Conservation (phyloP, 1,140 invertebrate species). For the Cotesia chilonis region DNA sequence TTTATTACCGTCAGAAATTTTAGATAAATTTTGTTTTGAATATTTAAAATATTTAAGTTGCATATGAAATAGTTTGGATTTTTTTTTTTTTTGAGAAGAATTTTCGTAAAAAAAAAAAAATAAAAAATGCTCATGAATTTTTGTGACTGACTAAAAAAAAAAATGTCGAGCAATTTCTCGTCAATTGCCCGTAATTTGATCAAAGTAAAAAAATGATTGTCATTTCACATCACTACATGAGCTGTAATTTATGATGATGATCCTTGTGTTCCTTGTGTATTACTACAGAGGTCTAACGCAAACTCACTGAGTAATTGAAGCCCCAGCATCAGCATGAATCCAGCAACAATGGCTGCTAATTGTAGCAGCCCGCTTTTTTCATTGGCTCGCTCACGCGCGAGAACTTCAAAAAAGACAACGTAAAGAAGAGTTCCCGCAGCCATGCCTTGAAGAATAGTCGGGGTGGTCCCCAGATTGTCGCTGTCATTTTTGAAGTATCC, state of each 20-base stretch:
- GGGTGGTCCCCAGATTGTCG: conserved; percentile 57
- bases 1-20: too few species aligned
- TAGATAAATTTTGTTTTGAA: too few species aligned
- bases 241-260: not conserved
- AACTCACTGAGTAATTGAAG: conserved; percentile 81
- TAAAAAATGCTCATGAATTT: too few species aligned
- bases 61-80: too few species aligned
- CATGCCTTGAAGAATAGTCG: conserved; percentile 78
- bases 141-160: too few species aligned
- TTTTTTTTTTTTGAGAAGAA: too few species aligned
- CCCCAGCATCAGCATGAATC: conserved; percentile 81
- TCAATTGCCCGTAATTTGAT: too few species aligned
- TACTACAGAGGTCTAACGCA: not conserved
- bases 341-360: conserved; percentile 74
- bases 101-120: too few species aligned
- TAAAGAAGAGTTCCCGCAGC: conserved; percentile 88
- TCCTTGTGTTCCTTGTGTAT: not conserved
- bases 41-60: too few species aligned
- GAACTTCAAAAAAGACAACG: conserved; percentile 91
- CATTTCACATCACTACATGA: not conserved
- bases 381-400: conserved; percentile 78
- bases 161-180: too few species aligned
- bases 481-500: conserved; percentile 62
- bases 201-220: too few species aligned
- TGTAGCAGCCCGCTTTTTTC: conserved; percentile 75